Evolutionary conservation across 2,797 vertebrate genomes (phyloP).

Genomic region (Enteromius paludinosus): DNA sequence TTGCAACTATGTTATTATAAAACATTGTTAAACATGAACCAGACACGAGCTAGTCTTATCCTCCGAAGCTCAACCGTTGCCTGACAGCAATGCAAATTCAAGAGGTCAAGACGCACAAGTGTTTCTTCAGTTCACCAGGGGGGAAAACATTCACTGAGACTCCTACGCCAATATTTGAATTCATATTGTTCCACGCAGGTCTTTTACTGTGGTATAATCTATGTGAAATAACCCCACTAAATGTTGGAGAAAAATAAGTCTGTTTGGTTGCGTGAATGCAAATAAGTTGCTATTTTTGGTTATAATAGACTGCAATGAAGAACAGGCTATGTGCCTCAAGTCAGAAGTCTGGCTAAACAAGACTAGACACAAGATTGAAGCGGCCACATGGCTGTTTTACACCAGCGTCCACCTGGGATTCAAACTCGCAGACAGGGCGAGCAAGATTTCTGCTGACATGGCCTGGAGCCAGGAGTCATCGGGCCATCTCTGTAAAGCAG

Average conservation of each 20-base stretch:
- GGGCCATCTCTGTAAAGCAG: conserved; percentile 5
- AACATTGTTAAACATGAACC: not conserved
- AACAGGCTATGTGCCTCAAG: conserved; percentile 5
- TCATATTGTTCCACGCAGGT: not conserved
- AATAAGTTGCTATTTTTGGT: not conserved
- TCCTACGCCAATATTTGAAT: not conserved
- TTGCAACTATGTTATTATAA: not conserved
- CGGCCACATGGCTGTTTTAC: not conserved
- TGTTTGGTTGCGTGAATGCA: not conserved
- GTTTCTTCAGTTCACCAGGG: not conserved
- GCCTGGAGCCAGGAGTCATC: conserved; percentile 11
- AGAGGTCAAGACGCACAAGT: not conserved
- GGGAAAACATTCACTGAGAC: not conserved
- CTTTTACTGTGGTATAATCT: not conserved
- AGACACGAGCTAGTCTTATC: not conserved
- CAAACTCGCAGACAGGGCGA: not conserved
- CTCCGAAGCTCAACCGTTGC: not conserved
- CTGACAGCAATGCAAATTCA: not conserved
- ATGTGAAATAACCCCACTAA: not conserved
- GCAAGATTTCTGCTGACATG: conserved; percentile 6
- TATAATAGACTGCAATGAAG: not conserved
- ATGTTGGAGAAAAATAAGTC: not conserved
- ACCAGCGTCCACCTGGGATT: conserved; percentile 25
- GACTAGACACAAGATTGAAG: conserved; percentile 4
- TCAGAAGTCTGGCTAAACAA: conserved; percentile 10